Conservation (phyloP, 2,113 vertebrate species). For the Malurus elegans region DNA sequence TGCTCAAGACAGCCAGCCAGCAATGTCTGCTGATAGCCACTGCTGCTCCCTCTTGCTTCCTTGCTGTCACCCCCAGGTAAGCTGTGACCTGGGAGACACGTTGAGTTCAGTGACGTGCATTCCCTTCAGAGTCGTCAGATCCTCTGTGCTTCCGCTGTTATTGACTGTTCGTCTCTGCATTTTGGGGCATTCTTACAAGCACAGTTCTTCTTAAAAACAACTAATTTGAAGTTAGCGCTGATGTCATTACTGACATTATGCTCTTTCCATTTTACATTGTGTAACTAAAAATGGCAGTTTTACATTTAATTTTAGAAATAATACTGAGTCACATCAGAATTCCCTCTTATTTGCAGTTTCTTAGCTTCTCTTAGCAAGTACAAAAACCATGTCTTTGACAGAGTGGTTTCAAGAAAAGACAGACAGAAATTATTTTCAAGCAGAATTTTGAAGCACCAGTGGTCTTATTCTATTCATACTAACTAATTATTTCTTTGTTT, state of each 20-base stretch:
- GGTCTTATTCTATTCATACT: neutral
- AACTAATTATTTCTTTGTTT: neutral
- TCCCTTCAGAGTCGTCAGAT: neutral
- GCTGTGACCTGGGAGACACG: neutral
- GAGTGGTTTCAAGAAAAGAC: neutral
- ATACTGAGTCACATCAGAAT: constrained; percentile 7
- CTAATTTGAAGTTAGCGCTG: neutral
- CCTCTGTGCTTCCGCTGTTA: neutral
- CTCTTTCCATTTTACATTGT: constrained; percentile 7
- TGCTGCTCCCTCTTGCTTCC: neutral
- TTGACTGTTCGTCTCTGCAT: neutral
- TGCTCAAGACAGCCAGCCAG: neutral
- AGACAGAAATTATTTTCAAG: neutral
- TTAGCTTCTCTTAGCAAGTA: neutral
- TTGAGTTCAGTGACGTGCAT: neutral
- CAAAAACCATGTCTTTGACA: neutral
- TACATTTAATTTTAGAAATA: constrained; percentile 17
- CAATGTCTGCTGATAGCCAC: neutral
- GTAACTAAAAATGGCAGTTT: constrained; percentile 2
- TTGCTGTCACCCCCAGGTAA: neutral
- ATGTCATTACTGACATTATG: constrained; percentile 38
- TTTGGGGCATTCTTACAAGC: neutral
- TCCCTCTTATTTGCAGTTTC: neutral
- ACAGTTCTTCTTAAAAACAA: neutral
- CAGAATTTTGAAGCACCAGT: neutral